Percentiles rank a stretch among this genome's conserved stretches.
Conservation (phyloP, 92 coral and sea anemone genomes). For the Epizoanthus ramosus region DNA sequence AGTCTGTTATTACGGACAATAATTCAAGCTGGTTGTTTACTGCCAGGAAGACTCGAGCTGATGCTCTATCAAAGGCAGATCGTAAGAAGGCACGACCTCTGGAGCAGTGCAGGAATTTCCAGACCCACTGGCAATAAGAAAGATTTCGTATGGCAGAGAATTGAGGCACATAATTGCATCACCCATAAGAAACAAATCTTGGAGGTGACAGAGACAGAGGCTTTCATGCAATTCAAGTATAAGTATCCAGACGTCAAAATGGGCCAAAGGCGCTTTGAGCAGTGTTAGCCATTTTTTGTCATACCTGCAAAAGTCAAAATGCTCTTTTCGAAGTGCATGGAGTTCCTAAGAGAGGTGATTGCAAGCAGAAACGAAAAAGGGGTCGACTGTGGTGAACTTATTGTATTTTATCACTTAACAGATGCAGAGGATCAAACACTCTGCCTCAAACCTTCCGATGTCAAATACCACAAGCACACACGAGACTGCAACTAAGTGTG, state of each 20-base stretch:
- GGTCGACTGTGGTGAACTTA: too few relatives aligned
- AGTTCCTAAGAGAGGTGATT: too few relatives aligned
- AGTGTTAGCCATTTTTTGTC: too few relatives aligned
- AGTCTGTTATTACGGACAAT: not conserved
- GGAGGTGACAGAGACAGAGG: constrained; percentile 1
- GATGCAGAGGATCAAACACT: not conserved
- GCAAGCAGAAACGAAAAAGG: too few relatives aligned
- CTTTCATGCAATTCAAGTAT: not conserved
- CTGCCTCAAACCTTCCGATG: too few relatives aligned
- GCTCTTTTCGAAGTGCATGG: too few relatives aligned
- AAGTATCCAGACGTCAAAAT: not conserved
- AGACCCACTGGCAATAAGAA: constrained; percentile 7
- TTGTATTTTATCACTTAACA: too few relatives aligned
- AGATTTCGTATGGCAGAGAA: not conserved
- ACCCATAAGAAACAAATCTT: not conserved
- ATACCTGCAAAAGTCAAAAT: too few relatives aligned
- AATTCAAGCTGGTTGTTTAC: constrained; percentile 6
- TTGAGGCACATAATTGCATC: not conserved
- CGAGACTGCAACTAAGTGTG: too few relatives aligned
- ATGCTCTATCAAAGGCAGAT: not conserved
- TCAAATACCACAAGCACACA: too few relatives aligned
- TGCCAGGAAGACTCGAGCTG: not conserved
- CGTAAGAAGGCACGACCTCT: not conserved
- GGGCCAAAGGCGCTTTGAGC: too few relatives aligned
- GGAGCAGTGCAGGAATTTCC: not conserved